Evolutionary conservation across 2,113 vertebrate genomes (phyloP), one percentile per base, ranked within the genome.

Genomic region (Pyrgilauda ruficollis): DNA sequence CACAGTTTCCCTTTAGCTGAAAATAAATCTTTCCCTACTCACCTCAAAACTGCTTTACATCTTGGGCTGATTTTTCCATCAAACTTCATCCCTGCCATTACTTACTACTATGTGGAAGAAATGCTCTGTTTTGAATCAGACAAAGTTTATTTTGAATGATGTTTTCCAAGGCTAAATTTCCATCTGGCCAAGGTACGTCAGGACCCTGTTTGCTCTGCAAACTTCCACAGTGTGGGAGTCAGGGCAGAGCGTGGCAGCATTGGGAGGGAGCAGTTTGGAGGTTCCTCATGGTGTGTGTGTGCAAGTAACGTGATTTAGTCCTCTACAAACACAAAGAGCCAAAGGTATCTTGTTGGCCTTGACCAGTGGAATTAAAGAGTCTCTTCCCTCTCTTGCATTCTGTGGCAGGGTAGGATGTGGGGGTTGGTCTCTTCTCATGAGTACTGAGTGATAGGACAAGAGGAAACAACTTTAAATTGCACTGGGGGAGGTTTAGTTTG

Each of bases 201-300:
- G 27, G 91, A 56, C 76, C 96, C 79, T 56, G 44, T 86, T 96
- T 83, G 89, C 91, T 94, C 78, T 87, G 84, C 53, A 55, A 78
- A 89, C 64, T 87, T 61, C n/a, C 53, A 7, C 30, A 8, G 43
- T 3, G 62, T 30, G 49, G n/a, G 63, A 68, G 26, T 46, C 41
- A 28, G 83, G 79, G 70, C 66, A 41, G 13, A 72, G 21, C 0
- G 15, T 5, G 27, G 41, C 4, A 1, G 50, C 0, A 0, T 0
- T n/a, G 67, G 77, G 64, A 84, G 47, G 43, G 64, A 91, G 61
- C 11, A 2, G 56, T 31, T 31, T 67, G 82, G 63, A 73, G 37
- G 15, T 23, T 28, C 39, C 46, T 8, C 58, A 0, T 28, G 46
- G 6, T 15, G 30, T 8, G 30, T 55, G 31, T 13, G 30, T 43